Conservation (phyloP, 2,797 vertebrate species). For the Glyptemys insculpta region DNA sequence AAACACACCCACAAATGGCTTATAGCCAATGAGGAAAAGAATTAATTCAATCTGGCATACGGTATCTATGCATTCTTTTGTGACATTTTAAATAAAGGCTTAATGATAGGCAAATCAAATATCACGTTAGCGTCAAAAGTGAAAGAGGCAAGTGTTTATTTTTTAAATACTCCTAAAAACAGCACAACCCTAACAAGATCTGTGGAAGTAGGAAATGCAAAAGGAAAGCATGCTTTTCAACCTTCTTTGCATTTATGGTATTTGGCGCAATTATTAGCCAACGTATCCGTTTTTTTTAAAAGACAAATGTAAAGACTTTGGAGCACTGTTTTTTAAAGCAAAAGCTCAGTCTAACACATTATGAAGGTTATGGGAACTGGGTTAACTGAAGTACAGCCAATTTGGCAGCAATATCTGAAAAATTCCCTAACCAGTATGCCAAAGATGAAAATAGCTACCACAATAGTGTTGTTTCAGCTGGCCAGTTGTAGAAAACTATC, state of each 20-base stretch:
- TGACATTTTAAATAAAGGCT: neutral
- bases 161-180: neutral
- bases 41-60: constrained; percentile 23
- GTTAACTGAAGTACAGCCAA: neutral
- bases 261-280: neutral
- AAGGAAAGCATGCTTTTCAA: neutral
- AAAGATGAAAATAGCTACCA: neutral
- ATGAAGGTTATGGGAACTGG: neutral
- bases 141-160: neutral
- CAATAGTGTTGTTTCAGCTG: neutral
- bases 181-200: accelerated
- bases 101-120: constrained; percentile 12
- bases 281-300: neutral
- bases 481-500: neutral
- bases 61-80: neutral
- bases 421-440: neutral
- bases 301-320: neutral
- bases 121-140: neutral
- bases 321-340: neutral
- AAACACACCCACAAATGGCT: constrained; percentile 55
- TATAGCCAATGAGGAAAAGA: constrained; percentile 37
- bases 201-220: neutral
- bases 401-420: neutral
- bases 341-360: neutral
- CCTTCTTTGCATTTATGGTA: accelerated